phyloP scores from a whole-genome alignment of 2,113 vertebrate species.

The Cyrtonyx montezumae region DNA sequence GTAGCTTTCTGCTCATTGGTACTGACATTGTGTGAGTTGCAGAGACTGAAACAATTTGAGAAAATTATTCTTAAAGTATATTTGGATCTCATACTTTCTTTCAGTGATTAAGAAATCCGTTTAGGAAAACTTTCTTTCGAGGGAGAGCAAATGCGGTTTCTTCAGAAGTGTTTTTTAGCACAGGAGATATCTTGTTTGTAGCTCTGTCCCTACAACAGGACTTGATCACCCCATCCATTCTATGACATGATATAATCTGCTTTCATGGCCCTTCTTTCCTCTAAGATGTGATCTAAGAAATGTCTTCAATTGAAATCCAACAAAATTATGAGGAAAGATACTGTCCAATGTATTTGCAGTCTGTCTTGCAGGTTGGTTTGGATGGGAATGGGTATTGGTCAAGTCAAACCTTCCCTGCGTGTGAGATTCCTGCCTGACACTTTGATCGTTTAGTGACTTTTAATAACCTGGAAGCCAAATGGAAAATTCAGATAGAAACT shows the following conservation, averaged over 20 bases:
- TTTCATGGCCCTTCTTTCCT: neutral
- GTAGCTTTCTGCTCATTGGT: neutral
- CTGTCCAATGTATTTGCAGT: neutral
- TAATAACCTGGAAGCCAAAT: neutral
- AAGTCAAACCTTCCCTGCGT: neutral
- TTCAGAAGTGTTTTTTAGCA: neutral
- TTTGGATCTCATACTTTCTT: neutral
- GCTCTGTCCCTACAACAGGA: neutral
- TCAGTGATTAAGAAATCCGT: neutral
- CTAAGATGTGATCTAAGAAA: neutral
- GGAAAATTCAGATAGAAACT: neutral
- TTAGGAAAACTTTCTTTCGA: neutral
- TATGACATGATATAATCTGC: neutral
- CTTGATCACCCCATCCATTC: neutral
- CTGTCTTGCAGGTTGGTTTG: neutral
- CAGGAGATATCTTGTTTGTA: rapidly evolving
- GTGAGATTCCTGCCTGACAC: neutral
- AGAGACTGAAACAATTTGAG: neutral
- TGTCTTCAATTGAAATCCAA: neutral
- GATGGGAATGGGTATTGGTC: neutral
- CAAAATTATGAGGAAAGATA: neutral
- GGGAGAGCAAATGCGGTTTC: neutral
- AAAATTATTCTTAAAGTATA: neutral
- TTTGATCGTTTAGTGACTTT: neutral
- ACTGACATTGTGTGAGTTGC: neutral